Conservation (phyloP, 2,888 invertebrate species). For the Netelia virgata region DNA sequence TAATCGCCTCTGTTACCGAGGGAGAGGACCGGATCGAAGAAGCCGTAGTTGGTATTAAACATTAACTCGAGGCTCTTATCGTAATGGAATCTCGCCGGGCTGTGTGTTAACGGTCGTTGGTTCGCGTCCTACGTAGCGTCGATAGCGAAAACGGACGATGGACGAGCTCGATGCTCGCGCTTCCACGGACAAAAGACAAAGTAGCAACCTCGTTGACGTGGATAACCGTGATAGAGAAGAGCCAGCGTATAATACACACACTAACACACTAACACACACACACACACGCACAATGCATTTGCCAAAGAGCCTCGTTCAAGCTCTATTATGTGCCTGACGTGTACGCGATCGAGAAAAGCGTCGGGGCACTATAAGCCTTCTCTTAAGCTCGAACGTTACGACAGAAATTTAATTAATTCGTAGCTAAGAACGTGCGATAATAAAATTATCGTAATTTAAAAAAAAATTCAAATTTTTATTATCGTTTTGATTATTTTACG, state of each 20-base stretch:
- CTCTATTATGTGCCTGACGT: constrained; percentile 40
- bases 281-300: constrained; percentile 25
- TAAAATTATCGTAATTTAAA: not conserved
- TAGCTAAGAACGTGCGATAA: not conserved
- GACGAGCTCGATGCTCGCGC: constrained; percentile 33
- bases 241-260: constrained; percentile 44
- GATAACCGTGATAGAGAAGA: constrained; percentile 43
- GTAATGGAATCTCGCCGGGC: constrained; percentile 67
- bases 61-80: constrained; percentile 67
- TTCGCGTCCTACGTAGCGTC: constrained; percentile 9
- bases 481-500: not conserved
- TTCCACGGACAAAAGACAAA: constrained; percentile 66
- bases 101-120: constrained; percentile 56
- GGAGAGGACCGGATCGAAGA: not conserved
- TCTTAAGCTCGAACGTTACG: constrained; percentile 27
- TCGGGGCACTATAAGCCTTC: constrained; percentile 23
- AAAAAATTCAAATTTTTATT: not conserved
- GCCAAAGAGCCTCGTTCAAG: constrained; percentile 48
- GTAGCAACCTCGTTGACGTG: constrained; percentile 53
- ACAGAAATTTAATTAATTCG: constrained; percentile 28
- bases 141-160: constrained; percentile 51
- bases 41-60: constrained; percentile 34
- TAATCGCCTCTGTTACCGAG: not conserved
- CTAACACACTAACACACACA: not conserved
- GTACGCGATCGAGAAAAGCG: not conserved